Conservation (phyloP, 2,797 vertebrate genomes). For the Syngnathus acus region DNA sequence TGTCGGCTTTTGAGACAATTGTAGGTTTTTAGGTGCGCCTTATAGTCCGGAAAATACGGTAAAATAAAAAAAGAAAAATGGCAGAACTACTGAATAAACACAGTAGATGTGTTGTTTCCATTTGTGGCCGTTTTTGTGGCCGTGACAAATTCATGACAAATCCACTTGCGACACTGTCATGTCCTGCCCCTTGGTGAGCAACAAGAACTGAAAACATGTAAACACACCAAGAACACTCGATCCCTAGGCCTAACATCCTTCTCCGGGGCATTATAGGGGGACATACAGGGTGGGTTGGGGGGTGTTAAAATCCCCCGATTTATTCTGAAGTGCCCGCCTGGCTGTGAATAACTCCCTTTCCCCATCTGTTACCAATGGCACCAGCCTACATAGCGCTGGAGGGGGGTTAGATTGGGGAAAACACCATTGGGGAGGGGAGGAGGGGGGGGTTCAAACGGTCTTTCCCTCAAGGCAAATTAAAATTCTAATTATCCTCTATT, state of each 20-base stretch:
- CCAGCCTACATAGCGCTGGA: constrained; percentile 22
- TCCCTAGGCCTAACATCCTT: constrained; percentile 44
- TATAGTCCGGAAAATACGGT: too few species aligned
- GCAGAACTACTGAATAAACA: not conserved
- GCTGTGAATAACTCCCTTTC: constrained; percentile 58
- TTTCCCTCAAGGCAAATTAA: constrained; percentile 44
- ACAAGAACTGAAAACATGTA: constrained; percentile 1
- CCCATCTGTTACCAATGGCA: constrained; percentile 57
- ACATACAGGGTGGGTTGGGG: constrained; percentile 37
- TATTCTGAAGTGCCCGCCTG: constrained; percentile 39
- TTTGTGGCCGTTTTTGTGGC: too few species aligned
- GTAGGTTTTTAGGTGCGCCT: too few species aligned
- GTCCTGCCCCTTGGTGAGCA: too few species aligned
- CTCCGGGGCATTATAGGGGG: constrained; percentile 40
- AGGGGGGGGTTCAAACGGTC: constrained; percentile 30
- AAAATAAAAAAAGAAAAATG: not conserved
- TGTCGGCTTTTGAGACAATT: too few species aligned
- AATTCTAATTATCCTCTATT: constrained; percentile 65
- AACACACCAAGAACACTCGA: constrained; percentile 15
- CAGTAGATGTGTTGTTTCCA: too few species aligned
- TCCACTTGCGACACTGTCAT: too few species aligned
- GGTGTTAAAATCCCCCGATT: constrained; percentile 47
- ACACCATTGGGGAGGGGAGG: not conserved
- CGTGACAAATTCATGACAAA: too few species aligned
- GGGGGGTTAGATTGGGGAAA: constrained; percentile 16